Evolutionary conservation across 2,888 invertebrate species (phyloP).

Genomic region (Plagiodera versicolora): DNA sequence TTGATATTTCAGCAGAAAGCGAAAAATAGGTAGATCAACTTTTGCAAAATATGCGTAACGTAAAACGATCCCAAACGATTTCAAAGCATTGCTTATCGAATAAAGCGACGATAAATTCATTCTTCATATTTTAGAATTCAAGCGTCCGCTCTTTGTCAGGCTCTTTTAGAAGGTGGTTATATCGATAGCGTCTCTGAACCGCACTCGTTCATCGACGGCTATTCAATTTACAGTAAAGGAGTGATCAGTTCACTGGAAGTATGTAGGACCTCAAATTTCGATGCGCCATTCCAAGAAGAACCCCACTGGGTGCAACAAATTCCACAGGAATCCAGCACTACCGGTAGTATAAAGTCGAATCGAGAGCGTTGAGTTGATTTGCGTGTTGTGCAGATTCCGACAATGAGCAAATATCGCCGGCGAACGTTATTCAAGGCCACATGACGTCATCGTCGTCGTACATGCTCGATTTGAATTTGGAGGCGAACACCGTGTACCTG

Average conservation of each 20-base stretch:
- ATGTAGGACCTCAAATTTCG: constrained; percentile 48
- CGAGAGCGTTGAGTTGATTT: no score
- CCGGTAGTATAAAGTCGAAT: constrained; percentile 33
- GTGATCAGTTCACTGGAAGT: constrained; percentile 45
- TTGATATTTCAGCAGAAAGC: constrained; percentile 76
- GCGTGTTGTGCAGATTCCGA: constrained; percentile 52
- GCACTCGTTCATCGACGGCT: constrained; percentile 56
- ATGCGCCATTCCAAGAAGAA: constrained; percentile 57
- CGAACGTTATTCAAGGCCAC: constrained; percentile 46
- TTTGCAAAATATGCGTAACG: no score
- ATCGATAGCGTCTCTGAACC: constrained; percentile 69
- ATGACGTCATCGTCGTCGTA: constrained; percentile 58
- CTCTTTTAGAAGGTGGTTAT: constrained; percentile 73
- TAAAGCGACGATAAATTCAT: no score
- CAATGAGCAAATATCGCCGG: constrained; percentile 49
- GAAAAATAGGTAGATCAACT: constrained; percentile 63
- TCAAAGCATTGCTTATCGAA: no score
- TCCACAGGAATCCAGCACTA: constrained; percentile 45
- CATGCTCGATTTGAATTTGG: constrained; percentile 65
- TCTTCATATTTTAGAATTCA: constrained; percentile 60
- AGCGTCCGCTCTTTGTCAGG: constrained; percentile 77
- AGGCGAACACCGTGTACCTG: constrained; percentile 63
- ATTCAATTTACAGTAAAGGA: constrained; percentile 56
- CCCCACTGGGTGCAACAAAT: constrained; percentile 62
- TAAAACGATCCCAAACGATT: no score